Evolutionary conservation across 2,888 invertebrate genomes (phyloP), one percentile per base, ranked within the genome.

Genomic region (Trichopria drosophilae): DNA sequence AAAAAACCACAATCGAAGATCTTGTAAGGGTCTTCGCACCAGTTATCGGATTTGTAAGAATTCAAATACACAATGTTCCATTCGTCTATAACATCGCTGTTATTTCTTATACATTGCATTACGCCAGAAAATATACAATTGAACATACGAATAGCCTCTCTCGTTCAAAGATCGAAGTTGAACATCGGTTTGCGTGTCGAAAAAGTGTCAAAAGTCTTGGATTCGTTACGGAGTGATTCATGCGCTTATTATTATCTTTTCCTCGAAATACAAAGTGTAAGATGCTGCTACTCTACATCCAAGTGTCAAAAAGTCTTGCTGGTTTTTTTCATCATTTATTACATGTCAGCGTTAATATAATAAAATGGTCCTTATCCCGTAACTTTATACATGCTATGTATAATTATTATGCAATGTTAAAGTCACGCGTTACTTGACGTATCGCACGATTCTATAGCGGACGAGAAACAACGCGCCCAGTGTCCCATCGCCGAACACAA

Each of bases 321-420:
- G 26, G n/a, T n/a, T n/a, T n/a, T n/a, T n/a, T n/a, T n/a, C n/a
- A n/a, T n/a, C n/a, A n/a, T n/a, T n/a, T n/a, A n/a, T n/a, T n/a
- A n/a, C n/a, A n/a, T n/a, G n/a, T n/a, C n/a, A n/a, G n/a, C n/a
- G n/a, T 24, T 24, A 24, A 10, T 9, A 24, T 24, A 24, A 24
- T 24, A 24, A 65, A 68, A 67, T 66, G 67, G 67, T 71, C 55
- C 71, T 73, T 72, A 71, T 61, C 67, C 60, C 68, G 67, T 70
- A 71, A 72, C 73, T 75, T 74, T 75, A 75, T 75, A 74, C 74
- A 75, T 73, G 57, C 72, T 75, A 73, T 75, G 73, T 74, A 75
- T 75, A 73, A 73, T 72, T 71, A 72, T 73, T 73, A 73, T 73
- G 75, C 73, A 73, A 72, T 72, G 67, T 66, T 68, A 65, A 69